Base-by-base conservation (phyloP, 1,140 invertebrate species). In the Geopemphigus sp. region DNA sequence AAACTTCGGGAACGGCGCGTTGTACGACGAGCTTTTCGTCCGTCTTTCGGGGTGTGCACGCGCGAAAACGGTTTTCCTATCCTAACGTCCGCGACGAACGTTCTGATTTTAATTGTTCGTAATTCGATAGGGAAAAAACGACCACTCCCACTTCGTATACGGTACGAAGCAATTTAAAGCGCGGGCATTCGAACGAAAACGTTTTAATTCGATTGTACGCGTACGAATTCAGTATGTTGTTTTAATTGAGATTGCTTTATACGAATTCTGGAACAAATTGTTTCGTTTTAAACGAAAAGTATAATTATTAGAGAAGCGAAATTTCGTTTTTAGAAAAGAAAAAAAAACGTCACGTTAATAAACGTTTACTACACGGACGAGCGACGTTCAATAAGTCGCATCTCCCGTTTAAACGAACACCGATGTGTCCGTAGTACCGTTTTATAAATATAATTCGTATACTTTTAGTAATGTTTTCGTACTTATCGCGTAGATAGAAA, bases 171-270 rank as follows among this genome's bases (percentile, higher is more conserved):
- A 24, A 50, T 68, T 68, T 50, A 15, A 47, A 68, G 50, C 6
- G 47, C 24, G 47, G 26, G 0, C 14, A 10, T n/a, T 66, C 22
- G n/a, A 66, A 66, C n/a, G 64, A 22, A 5, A 68, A 68, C 26
- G 45, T 68, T 50, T 19, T 26, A 68, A 17, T 68, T 68, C 50
- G 50, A 22, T 68, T 68, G n/a, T 26, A 45, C n/a, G n/a, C n/a
- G 14, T 47, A 26, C 22, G 50, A 29, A 19, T 24, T 72, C 24
- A 29, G 68, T 72, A 39, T 72, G 68, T 72, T 26, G n/a, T 72
- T 54, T 72, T 72, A 54, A 54, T n/a, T 54, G 50, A 72, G 26
- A 72, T 72, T 72, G 29, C 45, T 70, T 68, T 68, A 68, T 22
- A 68, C 53, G 53, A 53, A 22, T 70, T 70, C 15, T 70, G 50